These are phyloP conservation scores for Actinemys pallida DNA, from an alignment of 2,113 vertebrate species.

Conservation along the genomic window DNA sequence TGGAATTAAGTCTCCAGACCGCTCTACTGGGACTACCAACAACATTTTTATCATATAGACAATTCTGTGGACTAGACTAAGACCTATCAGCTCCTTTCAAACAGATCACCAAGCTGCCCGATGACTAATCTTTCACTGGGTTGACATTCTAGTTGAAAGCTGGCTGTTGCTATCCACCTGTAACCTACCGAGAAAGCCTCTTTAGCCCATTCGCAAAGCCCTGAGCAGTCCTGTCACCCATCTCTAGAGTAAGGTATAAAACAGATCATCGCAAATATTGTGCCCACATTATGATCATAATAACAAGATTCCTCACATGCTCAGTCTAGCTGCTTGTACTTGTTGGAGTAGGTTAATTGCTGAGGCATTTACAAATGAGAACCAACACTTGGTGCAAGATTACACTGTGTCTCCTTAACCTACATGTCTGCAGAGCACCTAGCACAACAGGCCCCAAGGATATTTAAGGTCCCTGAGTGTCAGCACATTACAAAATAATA, in stretches of 20 bases:
- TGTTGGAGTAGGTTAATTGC: not conserved
- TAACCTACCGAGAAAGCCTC: no score
- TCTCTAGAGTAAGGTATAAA: not conserved
- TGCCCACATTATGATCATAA: not conserved
- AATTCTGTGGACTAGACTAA: not conserved
- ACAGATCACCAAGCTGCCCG: not conserved
- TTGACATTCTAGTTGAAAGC: not conserved
- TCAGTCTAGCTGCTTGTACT: not conserved
- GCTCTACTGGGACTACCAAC: not conserved
- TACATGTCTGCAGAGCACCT: rapidly evolving
- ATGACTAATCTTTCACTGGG: not conserved
- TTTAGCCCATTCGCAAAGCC: no score
- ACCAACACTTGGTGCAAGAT: not conserved
- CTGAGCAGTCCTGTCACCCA: no score
- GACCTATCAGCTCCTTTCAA: not conserved
- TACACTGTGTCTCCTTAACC: not conserved
- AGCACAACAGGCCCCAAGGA: not conserved
- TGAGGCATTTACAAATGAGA: not conserved
- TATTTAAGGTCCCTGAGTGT: rapidly evolving
- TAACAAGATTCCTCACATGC: not conserved
- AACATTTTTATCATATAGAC: not conserved
- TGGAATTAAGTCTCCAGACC: not conserved
- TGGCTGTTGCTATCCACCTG: no score
- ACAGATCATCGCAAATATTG: not conserved
- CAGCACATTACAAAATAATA: not conserved